Evolutionary conservation across 2,888 invertebrate genomes (phyloP).

Genomic region (Pimpla rufipes): DNA sequence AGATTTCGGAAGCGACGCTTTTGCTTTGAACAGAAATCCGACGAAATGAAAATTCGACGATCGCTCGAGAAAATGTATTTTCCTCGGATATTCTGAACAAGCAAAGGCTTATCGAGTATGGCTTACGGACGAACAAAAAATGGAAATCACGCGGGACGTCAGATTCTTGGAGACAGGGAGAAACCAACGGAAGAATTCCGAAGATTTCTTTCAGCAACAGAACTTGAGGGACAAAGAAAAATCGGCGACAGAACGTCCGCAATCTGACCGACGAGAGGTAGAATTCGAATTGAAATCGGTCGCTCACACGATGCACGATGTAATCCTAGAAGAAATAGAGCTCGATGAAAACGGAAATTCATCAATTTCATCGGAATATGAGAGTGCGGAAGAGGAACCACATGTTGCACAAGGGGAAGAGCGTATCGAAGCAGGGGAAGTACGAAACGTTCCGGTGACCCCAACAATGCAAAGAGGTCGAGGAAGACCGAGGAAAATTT

Average conservation of each 20-base stretch:
- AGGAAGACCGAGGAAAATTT: conserved; percentile 60
- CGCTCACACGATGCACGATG: neutral
- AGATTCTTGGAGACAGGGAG: conserved; percentile 1
- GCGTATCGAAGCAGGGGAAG: conserved; percentile 8
- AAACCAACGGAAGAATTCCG: neutral
- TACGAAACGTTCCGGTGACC: neutral
- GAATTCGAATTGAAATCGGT: conserved; percentile 7
- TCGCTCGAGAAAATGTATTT: conserved; percentile 55
- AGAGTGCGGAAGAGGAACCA: conserved; percentile 7
- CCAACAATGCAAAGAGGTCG: conserved; percentile 11
- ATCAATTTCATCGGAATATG: conserved; percentile 17
- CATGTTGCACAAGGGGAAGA: neutral
- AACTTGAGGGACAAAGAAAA: neutral
- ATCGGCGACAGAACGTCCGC: neutral
- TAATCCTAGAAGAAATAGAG: neutral
- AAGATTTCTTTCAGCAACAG: neutral
- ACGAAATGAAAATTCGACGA: conserved; percentile 60
- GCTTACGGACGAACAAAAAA: conserved; percentile 51
- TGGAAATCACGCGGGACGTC: conserved; percentile 60
- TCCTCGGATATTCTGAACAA: conserved; percentile 61
- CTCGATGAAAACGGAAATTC: neutral
- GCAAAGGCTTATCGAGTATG: conserved; percentile 62
- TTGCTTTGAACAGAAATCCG: conserved; percentile 41
- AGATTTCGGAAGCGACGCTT: conserved; percentile 54
- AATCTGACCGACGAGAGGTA: neutral